Base-by-base conservation (phyloP, 1,140 invertebrate genomes). In the Drosophila parvula region DNA sequence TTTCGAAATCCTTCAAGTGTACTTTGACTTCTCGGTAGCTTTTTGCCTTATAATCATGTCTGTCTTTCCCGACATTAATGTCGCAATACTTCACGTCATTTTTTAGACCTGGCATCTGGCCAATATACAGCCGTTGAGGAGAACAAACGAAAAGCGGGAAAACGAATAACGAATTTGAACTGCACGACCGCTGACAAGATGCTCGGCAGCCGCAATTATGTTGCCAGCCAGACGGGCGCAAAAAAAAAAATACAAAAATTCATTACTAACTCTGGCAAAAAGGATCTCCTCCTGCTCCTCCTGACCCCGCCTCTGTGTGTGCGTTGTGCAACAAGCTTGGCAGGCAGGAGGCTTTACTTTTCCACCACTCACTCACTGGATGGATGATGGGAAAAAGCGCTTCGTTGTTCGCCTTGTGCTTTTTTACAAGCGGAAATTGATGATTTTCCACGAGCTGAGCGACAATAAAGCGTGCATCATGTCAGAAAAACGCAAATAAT, bases 401-500 rank as follows among this genome's bases (percentile, higher is more conserved):
- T 70, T 81, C 78, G 69, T 60, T 70, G 82, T 78, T 78, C 71
- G 79, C 85, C 75, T 63, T 89, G 80, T 89, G 74, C 77, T 76
- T 89, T 88, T 89, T 89, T 89, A 88, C 84, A 84, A 88, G 83
- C 83, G 83, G 83, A 88, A 88, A 88, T 88, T 88, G 83, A 88
- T 89, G 83, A 89, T 88, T 88, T 88, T 88, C 80, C 80, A 84
- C 64, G 78, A 50, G 77, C 81, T 68, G 73, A 70, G 68, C 83
- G 84, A 88, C 83, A 88, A 89, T 88, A 89, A 89, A 83, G 80
- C 83, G 69, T 84, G 83, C 84, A 84, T 65, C 84, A 84, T 84
- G 85, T 85, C 85, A 82, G 75, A 90, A 90, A 82, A 90, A 85
- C 88, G 86, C 81, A 89, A 90, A 90, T 90, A 90, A 90, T 90